Evolutionary conservation across 1,140 invertebrate genomes (phyloP), one percentile per base, ranked within the genome.

Genomic region (Zaprionus africanus): DNA sequence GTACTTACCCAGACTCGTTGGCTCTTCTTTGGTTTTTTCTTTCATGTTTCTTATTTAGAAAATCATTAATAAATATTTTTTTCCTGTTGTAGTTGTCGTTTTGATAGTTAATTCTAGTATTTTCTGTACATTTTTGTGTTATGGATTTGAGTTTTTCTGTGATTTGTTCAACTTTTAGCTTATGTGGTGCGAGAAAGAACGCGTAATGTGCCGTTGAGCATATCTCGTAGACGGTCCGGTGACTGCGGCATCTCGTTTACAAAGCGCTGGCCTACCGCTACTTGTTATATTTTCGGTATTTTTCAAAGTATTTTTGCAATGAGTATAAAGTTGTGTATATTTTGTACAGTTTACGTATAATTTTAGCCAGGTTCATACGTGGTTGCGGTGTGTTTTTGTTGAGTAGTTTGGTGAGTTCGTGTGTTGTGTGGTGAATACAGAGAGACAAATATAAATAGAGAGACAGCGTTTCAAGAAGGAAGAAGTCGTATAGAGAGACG

Each of bases 181-280:
- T 90, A 90, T 90, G 82, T 90, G 86, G 82, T 91, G 90, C 78
- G 76, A 88, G 76, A 76, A 76, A 28, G 73, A 76, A 59, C 85
- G 85, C 85, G 72, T 88, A 66, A 90, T 90, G 82, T 91, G 87
- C 78, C 88, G 73, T 76, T 88, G 86, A 71, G 90, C 88, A 73
- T 91, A 91, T 85, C 90, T 75, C 75, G 82, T 91, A 79, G 88
- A 84, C 77, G 92, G 91, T 78, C 92, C 90, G n/a, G 92, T 80
- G 78, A 92, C 92, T 76, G 87, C 84, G 81, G 92, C 92, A 82
- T 92, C 91, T 87, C 92, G 82, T 91, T 92, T 92, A 92, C 92
- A 92, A 92, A 92, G 92, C 76, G 91, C 91, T 80, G 92, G 92
- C 73, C 92, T 92, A 87, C 92, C 92, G 81, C 80, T 90, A 90